Conservation (phyloP, 2,888 invertebrate genomes). For the Ochropleura plecta region DNA sequence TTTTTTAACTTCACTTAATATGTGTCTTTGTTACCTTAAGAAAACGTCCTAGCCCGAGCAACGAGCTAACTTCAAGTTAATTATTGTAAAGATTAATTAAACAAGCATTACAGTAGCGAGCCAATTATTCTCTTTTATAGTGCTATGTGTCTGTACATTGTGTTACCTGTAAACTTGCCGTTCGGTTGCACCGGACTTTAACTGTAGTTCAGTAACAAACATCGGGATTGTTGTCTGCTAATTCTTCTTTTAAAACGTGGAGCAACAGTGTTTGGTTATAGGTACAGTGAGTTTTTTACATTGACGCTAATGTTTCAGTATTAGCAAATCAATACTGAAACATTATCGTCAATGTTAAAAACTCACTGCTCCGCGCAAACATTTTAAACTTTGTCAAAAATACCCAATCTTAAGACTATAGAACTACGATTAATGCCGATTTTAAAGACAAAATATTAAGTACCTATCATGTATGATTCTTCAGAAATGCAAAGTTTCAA, state of each 20-base stretch:
- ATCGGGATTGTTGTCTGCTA: neutral
- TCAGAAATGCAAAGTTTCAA: neutral
- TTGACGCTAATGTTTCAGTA: neutral
- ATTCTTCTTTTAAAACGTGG: constrained; percentile 15
- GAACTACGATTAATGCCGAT: neutral
- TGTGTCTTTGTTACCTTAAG: constrained; percentile 7
- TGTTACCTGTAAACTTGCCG: constrained; percentile 59
- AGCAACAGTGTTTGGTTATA: constrained; percentile 9
- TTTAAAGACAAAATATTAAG: neutral
- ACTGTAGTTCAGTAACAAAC: constrained; percentile 48
- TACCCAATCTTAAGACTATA: neutral
- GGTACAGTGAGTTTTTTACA: neutral
- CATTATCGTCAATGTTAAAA: too few species aligned
- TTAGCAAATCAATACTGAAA: too few species aligned
- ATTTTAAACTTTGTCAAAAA: neutral
- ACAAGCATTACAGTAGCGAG: constrained; percentile 70
- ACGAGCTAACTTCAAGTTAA: constrained; percentile 35
- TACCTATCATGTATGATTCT: neutral
- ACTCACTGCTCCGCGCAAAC: too few species aligned
- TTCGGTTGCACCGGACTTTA: constrained; percentile 46
- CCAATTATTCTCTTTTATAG: constrained; percentile 83
- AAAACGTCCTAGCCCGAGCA: constrained; percentile 27
- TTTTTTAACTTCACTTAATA: neutral
- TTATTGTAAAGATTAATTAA: constrained; percentile 71
- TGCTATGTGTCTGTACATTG: constrained; percentile 81